A percentile compares a stretch with the other conserved stretches of the same genome.
These are phyloP conservation scores for Glomeris maerens DNA, from an alignment of 1,140 invertebrate genomes.

Conservation along the genomic window DNA sequence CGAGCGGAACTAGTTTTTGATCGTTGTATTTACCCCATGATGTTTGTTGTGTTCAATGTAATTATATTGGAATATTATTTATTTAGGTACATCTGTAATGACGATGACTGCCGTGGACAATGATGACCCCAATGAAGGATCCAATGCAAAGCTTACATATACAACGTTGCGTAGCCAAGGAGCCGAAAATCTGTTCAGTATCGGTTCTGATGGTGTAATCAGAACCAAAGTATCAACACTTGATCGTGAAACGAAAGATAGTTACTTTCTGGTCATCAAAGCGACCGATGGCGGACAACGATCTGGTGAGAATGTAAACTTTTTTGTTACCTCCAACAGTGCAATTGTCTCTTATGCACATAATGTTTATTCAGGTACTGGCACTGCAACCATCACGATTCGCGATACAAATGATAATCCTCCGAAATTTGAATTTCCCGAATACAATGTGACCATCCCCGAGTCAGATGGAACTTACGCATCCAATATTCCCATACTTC, in stretches of 20 bases:
- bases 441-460: slow-evolving; percentile 29
- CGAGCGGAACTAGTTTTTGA: too few species aligned
- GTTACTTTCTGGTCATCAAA: slow-evolving; percentile 17
- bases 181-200: slow-evolving; percentile 24
- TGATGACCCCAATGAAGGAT: slow-evolving; percentile 14
- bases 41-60: too few species aligned
- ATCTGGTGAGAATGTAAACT: slow-evolving; percentile 18
- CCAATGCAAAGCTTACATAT: slow-evolving; percentile 15
- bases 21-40: too few species aligned
- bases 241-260: slow-evolving; percentile 13
- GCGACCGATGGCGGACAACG: slow-evolving; percentile 27
- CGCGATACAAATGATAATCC: slow-evolving; percentile 32
- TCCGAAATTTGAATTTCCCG: slow-evolving; percentile 25
- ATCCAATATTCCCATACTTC: not conserved
- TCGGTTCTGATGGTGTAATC: slow-evolving; percentile 30
- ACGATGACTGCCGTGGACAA: slow-evolving; percentile 14
- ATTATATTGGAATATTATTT: too few species aligned
- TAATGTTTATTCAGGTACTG: slow-evolving; percentile 7
- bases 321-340: not conserved
- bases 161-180: slow-evolving; percentile 23
- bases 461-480: slow-evolving; percentile 22
- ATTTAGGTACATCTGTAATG: slow-evolving; percentile 8
- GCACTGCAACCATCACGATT: slow-evolving; percentile 25
- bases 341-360: not conserved
- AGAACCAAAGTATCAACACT: slow-evolving; percentile 16